Percentiles rank a stretch among this genome's conserved stretches.
Conservation (phyloP, 2,113 vertebrate species). For the Propithecus coquereli region DNA sequence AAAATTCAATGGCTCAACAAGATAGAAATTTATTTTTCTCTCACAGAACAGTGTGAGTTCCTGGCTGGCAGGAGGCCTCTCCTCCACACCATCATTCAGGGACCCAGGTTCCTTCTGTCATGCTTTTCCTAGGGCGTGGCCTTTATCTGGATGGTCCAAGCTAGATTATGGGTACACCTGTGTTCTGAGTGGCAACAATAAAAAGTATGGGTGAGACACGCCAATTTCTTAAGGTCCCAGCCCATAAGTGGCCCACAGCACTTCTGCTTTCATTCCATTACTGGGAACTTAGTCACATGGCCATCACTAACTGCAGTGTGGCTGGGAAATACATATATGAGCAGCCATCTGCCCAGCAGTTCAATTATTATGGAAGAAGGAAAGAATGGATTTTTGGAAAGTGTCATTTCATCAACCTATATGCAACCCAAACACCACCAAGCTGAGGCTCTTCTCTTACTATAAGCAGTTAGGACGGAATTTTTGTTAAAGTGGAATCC, state of each 20-base stretch:
- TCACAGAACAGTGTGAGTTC: neutral
- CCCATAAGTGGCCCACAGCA: neutral
- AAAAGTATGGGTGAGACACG: neutral
- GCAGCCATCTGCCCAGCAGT: neutral
- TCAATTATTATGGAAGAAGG: constrained; percentile 8
- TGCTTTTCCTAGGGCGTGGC: neutral
- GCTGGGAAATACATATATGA: neutral
- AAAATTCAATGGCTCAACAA: neutral
- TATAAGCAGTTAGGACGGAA: neutral
- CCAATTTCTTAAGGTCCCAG: neutral
- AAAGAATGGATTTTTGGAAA: neutral
- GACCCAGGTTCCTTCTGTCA: neutral
- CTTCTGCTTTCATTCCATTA: neutral
- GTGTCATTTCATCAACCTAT: neutral
- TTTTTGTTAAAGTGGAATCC: constrained; percentile 16
- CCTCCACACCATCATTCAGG: neutral
- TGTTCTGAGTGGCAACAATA: neutral
- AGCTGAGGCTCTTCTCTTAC: neutral
- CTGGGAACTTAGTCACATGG: neutral
- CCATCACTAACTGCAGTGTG: neutral
- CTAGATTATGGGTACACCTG: neutral
- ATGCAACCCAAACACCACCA: neutral
- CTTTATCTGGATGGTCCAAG: neutral
- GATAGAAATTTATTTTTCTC: neutral
- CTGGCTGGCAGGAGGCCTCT: neutral